Conservation (phyloP, 2,888 invertebrate species). For the Lamellibrachia columna region DNA sequence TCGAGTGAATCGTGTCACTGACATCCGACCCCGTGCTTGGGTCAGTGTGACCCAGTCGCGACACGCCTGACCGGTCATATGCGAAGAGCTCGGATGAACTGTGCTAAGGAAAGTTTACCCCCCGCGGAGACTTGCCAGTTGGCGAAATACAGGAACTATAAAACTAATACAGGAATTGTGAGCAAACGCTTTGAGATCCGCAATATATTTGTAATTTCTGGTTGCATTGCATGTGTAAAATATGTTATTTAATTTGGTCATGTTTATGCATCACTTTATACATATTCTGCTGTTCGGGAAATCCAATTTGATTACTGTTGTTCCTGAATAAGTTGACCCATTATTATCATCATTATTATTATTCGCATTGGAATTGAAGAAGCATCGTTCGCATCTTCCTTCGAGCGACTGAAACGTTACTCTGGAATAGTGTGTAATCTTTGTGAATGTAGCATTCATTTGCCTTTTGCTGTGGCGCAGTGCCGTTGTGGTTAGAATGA, state of each 20-base stretch:
- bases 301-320: no score
- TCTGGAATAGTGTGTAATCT: no score
- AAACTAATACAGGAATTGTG: not conserved
- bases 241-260: not conserved
- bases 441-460: no score
- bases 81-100: not conserved
- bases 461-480: no score
- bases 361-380: no score
- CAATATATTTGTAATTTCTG: no score
- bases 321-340: no score
- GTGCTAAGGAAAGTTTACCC: not conserved
- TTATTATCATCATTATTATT: no score
- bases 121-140: not conserved
- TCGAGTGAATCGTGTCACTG: not conserved
- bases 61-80: not conserved
- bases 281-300: not conserved
- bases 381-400: no score
- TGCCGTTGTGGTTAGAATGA: no score
- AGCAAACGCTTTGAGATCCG: not conserved
- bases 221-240: not conserved
- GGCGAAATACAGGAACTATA: not conserved
- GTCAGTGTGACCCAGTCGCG: not conserved
- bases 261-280: not conserved
- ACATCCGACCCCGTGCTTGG: not conserved
- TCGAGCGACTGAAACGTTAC: no score